Evolutionary conservation across 2,888 invertebrate species (phyloP).

Genomic region (Amphipoea lucens): DNA sequence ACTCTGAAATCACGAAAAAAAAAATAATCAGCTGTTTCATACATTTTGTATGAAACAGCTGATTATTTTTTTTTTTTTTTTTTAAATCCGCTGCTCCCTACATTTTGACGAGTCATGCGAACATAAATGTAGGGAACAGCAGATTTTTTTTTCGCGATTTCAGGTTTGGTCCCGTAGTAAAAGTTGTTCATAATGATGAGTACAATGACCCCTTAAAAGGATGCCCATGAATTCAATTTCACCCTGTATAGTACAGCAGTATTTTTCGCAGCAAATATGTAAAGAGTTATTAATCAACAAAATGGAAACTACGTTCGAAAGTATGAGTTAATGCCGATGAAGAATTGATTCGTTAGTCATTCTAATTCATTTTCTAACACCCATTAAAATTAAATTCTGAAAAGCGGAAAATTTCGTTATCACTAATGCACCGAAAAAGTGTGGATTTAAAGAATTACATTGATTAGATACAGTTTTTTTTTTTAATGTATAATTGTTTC

Average conservation of each 20-base stretch:
- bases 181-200: no score
- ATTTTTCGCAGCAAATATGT: slow-evolving; percentile 47
- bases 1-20: no score
- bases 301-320: slow-evolving; percentile 35
- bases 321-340: slow-evolving; percentile 47
- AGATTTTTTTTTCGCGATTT: no score
- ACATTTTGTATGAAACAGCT: no score
- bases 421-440: slow-evolving; percentile 34
- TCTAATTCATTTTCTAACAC: slow-evolving; percentile 42
- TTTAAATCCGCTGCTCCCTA: no score
- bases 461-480: slow-evolving; percentile 36
- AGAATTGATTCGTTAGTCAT: slow-evolving; percentile 52
- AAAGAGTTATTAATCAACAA: slow-evolving; percentile 51
- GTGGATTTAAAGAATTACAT: slow-evolving; percentile 24
- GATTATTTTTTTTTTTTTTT: no score
- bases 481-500: slow-evolving; percentile 28
- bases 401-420: slow-evolving; percentile 51
- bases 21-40: no score
- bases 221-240: no score
- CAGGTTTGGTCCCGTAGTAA: no score
- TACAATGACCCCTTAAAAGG: no score
- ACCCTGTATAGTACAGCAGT: neutral
- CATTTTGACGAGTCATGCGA: no score
- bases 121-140: no score
- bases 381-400: slow-evolving; percentile 29